Evolutionary conservation across 2,888 invertebrate species (phyloP).

Genomic region (Eupithecia subumbrata): DNA sequence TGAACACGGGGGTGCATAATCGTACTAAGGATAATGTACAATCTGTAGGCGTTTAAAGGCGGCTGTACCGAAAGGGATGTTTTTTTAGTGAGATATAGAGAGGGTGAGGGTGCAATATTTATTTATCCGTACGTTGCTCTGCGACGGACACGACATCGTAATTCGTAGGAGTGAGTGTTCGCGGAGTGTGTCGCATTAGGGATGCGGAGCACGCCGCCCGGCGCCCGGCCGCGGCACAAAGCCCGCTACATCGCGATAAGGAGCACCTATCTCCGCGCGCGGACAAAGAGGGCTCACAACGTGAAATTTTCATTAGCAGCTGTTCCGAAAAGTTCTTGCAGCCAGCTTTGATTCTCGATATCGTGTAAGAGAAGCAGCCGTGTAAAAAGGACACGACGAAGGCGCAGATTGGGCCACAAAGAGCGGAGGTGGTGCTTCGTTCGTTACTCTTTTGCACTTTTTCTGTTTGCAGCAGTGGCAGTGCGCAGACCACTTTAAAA

Average conservation of each 20-base stretch:
- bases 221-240: slow-evolving; percentile 59
- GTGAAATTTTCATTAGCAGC: slow-evolving; percentile 82
- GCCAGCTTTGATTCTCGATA: slow-evolving; percentile 80
- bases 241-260: slow-evolving; percentile 75
- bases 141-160: slow-evolving; percentile 74
- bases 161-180: slow-evolving; percentile 65
- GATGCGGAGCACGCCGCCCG: slow-evolving; percentile 68
- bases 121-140: slow-evolving; percentile 80
- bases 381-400: slow-evolving; percentile 80
- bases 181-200: slow-evolving; percentile 65
- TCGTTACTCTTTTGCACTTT: slow-evolving; percentile 79
- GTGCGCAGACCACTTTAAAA: slow-evolving; percentile 84
- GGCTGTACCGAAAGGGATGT: slow-evolving; percentile 83
- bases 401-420: slow-evolving; percentile 83
- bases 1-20: slow-evolving; percentile 84
- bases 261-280: slow-evolving; percentile 69
- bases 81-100: slow-evolving; percentile 82
- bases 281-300: slow-evolving; percentile 77
- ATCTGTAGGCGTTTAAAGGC: slow-evolving; percentile 85
- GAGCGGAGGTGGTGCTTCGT: slow-evolving; percentile 81
- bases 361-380: slow-evolving; percentile 78
- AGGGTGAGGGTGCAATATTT: slow-evolving; percentile 84
- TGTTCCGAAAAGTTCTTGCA: slow-evolving; percentile 74
- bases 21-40: slow-evolving; percentile 84
- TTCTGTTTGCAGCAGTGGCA: slow-evolving; percentile 82